These are phyloP conservation scores for Solenopsis invicta DNA, from an alignment of 1,140 invertebrate genomes.

Conservation along the genomic window DNA sequence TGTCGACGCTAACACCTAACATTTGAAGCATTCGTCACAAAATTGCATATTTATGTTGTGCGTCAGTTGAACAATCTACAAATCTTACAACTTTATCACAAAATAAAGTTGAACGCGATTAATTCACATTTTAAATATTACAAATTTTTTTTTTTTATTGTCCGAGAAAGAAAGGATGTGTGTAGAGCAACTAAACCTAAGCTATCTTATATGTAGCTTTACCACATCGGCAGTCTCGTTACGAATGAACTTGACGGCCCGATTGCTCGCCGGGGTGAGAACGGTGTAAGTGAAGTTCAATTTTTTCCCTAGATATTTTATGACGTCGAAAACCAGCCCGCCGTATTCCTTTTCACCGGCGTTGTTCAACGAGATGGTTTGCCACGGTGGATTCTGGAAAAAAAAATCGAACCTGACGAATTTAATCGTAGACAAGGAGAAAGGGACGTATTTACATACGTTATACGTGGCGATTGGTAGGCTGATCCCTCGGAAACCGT, in stretches of 20 bases:
- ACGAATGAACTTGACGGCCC: neutral
- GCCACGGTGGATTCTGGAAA: constrained; percentile 95
- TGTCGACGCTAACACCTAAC: constrained; percentile 61
- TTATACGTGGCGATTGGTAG: constrained; percentile 91
- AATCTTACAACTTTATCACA: neutral
- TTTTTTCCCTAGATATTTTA: constrained; percentile 91
- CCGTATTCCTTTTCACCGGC: constrained; percentile 88
- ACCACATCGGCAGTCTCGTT: constrained; percentile 21
- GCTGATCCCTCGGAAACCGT: constrained; percentile 92
- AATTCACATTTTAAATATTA: neutral
- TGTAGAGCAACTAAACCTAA: neutral
- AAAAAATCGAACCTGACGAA: neutral
- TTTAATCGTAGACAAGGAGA: too few relatives aligned
- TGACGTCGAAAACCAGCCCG: constrained; percentile 93
- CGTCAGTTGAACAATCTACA: neutral
- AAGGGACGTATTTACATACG: constrained; percentile 86
- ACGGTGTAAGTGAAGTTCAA: constrained; percentile 93
- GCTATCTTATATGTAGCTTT: neutral
- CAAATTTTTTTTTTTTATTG: constrained; percentile 4
- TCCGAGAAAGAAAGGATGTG: neutral
- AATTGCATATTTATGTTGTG: neutral
- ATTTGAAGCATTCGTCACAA: neutral
- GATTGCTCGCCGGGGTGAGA: constrained; percentile 41
- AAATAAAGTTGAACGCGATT: neutral
- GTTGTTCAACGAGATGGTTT: constrained; percentile 89